Conservation (phyloP, 2,888 invertebrate species). For the Pharmacophagus antenor region DNA sequence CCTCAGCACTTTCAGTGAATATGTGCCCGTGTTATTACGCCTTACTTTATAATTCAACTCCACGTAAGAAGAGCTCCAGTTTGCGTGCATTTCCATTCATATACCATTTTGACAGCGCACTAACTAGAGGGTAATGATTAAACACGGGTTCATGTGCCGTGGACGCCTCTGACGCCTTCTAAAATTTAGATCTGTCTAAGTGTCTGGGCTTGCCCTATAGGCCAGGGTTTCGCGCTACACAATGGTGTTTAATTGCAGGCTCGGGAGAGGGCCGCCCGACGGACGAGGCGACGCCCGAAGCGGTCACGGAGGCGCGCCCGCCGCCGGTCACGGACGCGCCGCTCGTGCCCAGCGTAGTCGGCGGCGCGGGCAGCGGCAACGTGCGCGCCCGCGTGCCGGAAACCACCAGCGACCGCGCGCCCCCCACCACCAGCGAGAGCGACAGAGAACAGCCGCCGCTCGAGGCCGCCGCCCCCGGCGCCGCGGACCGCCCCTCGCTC, state of each 20-base stretch:
- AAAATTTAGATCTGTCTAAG: too few species aligned
- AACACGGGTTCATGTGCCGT: too few species aligned
- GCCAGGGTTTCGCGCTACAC: too few species aligned
- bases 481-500: slow-evolving; percentile 73
- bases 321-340: slow-evolving; percentile 45
- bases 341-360: slow-evolving; percentile 51
- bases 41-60: too few species aligned
- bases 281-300: slow-evolving; percentile 45
- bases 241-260: slow-evolving; percentile 42
- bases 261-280: slow-evolving; percentile 47
- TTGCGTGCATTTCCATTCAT: too few species aligned
- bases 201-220: too few species aligned
- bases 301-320: slow-evolving; percentile 35
- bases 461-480: slow-evolving; percentile 52
- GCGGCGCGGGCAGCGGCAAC: slow-evolving; percentile 49
- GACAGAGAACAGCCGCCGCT: slow-evolving; percentile 27
- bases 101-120: too few species aligned
- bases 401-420: slow-evolving; percentile 26
- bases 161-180: too few species aligned
- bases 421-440: slow-evolving; percentile 14
- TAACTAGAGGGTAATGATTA: too few species aligned
- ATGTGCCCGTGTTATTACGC: too few species aligned
- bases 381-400: slow-evolving; percentile 39
- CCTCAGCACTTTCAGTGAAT: too few species aligned
- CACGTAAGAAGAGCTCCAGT: too few species aligned